phyloP scores from a whole-genome alignment of 1,140 invertebrate species.

The Philopotamus ludificatus region DNA sequence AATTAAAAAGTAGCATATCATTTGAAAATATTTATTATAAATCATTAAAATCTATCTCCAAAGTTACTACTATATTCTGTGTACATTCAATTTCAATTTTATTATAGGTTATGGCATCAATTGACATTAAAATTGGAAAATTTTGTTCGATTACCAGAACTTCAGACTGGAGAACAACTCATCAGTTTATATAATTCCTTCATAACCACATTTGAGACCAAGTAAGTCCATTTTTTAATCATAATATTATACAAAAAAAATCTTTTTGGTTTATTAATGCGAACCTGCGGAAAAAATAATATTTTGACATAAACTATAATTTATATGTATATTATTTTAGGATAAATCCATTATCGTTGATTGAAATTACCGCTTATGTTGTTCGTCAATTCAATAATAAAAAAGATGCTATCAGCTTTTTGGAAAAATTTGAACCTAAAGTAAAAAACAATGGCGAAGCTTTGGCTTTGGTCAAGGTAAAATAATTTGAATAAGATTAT shows the following conservation, averaged over 20 bases:
- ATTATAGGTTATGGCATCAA: conserved; percentile 92
- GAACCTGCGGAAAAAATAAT: background rate
- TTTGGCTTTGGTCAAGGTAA: conserved; percentile 76
- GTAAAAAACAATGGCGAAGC: conserved; percentile 88
- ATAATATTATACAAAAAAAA: background rate
- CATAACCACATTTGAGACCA: conserved; percentile 90
- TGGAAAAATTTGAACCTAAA: conserved; percentile 84
- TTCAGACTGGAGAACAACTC: conserved; percentile 77
- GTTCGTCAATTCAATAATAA: conserved; percentile 79
- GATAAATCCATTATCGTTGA: conserved; percentile 89
- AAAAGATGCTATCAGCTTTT: conserved; percentile 79
- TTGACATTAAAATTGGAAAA: conserved; percentile 81
- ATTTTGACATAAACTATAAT: background rate
- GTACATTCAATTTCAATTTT: conserved; percentile 31
- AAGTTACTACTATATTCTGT: conserved; percentile 25
- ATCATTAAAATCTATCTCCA: conserved; percentile 15
- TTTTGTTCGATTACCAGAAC: conserved; percentile 77
- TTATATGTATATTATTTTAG: conserved; percentile 57
- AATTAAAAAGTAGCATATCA: background rate
- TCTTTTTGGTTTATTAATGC: background rate
- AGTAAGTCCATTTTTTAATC: conserved; percentile 63
- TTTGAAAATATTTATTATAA: background rate
- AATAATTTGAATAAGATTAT: conserved; percentile 3
- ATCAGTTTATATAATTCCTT: conserved; percentile 90
- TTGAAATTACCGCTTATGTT: conserved; percentile 82